These are phyloP conservation scores for Loriculus beryllinus DNA, from an alignment of 2,797 vertebrate species.

Conservation along the genomic window DNA sequence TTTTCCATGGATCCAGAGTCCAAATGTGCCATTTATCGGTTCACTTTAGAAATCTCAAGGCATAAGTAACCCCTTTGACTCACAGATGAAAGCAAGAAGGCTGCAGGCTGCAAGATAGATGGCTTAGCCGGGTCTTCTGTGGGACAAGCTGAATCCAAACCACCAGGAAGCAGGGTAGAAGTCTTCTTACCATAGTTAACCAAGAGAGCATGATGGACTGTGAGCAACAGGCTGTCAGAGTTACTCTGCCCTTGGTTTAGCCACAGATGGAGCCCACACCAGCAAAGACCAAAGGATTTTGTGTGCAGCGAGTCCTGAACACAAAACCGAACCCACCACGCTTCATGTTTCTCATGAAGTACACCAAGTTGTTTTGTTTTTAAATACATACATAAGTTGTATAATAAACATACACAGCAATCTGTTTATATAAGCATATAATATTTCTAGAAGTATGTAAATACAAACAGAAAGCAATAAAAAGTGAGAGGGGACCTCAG, in stretches of 20 bases:
- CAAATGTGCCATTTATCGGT: rapidly evolving
- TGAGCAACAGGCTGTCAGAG: not conserved
- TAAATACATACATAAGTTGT: not conserved
- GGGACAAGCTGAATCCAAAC: not conserved
- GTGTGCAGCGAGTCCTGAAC: not conserved
- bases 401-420: not conserved
- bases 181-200: not conserved
- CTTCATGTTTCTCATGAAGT: not conserved
- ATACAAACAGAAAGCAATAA: not conserved
- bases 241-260: not conserved
- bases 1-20: not conserved
- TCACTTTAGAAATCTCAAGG: not conserved
- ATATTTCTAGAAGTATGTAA: not conserved
- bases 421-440: not conserved
- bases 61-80: not conserved
- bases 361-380: not conserved
- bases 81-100: not conserved
- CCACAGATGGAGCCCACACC: not conserved
- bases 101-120: not conserved
- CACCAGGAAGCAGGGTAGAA: not conserved
- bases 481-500: not conserved
- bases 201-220: not conserved
- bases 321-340: not conserved
- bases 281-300: rapidly evolving
- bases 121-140: not conserved